phyloP scores from a whole-genome alignment of 2,113 vertebrate genomes.

The Condylura cristata region DNA sequence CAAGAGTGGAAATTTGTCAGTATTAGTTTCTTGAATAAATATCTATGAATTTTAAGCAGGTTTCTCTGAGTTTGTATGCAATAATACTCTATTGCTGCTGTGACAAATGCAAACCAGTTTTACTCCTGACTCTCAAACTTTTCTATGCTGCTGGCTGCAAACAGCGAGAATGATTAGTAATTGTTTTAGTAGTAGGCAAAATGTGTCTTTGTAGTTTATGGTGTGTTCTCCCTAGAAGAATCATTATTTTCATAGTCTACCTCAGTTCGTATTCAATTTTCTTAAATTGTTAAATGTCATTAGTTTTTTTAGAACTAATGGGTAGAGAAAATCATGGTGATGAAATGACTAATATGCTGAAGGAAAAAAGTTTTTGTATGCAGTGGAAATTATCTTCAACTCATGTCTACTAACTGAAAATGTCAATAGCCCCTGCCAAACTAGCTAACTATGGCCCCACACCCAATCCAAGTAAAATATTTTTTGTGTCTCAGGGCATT shows the following conservation, averaged over 20 bases:
- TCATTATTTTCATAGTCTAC: constrained; percentile 15
- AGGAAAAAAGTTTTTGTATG: neutral
- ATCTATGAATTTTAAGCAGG: neutral
- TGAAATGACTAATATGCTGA: neutral
- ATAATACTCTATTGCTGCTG: neutral
- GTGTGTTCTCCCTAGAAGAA: neutral
- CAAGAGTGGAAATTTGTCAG: neutral
- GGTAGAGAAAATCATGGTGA: neutral
- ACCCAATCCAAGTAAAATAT: neutral
- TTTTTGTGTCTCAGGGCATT: neutral
- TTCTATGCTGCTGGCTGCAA: neutral
- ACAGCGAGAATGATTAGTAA: neutral
- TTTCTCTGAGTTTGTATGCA: neutral
- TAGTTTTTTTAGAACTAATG: constrained; percentile 34
- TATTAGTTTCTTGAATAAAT: neutral
- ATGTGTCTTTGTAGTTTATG: constrained; percentile 10
- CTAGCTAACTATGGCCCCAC: neutral
- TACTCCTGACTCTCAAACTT: neutral
- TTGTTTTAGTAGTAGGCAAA: constrained; percentile 40
- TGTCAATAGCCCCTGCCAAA: neutral
- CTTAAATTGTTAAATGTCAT: neutral
- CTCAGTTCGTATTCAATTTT: neutral
- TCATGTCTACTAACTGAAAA: neutral
- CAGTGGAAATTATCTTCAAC: constrained; percentile 27
- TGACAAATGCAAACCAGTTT: neutral